Conservation (phyloP, 2,113 vertebrate genomes). For the Cathartes aura region DNA sequence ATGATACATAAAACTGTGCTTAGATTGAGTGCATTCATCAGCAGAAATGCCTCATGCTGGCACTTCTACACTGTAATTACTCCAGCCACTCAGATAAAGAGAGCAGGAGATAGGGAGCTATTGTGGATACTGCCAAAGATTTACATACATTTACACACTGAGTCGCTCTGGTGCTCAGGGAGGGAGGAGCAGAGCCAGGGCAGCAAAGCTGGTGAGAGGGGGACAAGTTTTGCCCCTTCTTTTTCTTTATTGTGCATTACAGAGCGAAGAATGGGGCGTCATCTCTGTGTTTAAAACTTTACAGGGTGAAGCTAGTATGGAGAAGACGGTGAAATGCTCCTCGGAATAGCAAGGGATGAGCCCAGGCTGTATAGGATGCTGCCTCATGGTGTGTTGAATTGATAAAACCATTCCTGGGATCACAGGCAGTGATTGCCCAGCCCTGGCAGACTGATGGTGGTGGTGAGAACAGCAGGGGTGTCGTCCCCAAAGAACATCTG, state of each 20-base stretch:
- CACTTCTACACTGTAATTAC: constrained; percentile 84
- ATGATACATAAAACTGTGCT: constrained; percentile 88
- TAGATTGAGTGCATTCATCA: constrained; percentile 82
- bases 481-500: not conserved
- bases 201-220: not conserved
- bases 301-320: not conserved
- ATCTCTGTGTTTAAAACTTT: not conserved
- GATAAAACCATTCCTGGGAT: not conserved
- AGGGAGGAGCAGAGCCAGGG: not conserved
- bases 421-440: not conserved
- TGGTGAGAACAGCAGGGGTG: not conserved
- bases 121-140: constrained; percentile 42
- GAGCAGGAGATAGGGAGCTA: constrained; percentile 63
- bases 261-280: not conserved
- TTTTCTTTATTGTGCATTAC: not conserved
- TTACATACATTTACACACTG: constrained; percentile 77
- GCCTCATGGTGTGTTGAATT: not conserved
- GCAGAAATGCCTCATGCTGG: constrained; percentile 78
- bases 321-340: not conserved
- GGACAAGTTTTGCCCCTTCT: not conserved
- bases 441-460: not conserved
- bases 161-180: not conserved
- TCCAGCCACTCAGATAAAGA: constrained; percentile 65
- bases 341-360: not conserved
- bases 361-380: not conserved